Evolutionary conservation across 2,113 vertebrate genomes (phyloP), one percentile per base, ranked within the genome.

Genomic region (Larimichthys crocea): DNA sequence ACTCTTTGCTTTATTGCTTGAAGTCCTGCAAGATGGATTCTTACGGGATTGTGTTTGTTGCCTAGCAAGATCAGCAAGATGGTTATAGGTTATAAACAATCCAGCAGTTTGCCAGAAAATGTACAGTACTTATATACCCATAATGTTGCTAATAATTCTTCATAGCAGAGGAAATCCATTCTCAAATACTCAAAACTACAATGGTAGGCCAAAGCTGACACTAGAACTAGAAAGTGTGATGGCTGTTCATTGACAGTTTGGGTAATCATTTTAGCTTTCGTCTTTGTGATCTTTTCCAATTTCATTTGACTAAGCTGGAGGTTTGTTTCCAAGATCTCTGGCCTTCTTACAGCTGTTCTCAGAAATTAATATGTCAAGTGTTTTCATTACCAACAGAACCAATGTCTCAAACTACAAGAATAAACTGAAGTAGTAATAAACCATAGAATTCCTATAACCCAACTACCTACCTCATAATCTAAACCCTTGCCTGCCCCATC

Each of bases 401-500:
- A 3, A 10, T 40, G 29, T 4, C 6, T 69, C 2, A n/a, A 35
- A n/a, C 17, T 42, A 22, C 9, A 7, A 42, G 17, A 63, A 14
- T 20, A 31, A n/a, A 62, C 10, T 2, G 3, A 40, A 40, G 19
- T 42, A 4, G 31, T 20, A 20, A 62, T 20, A 42, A 40, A 42
- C 10, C 15, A 5, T 19, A 19, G 10, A 10, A 9, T 46, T 46
- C 40, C 40, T 44, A 16, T 64, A 46, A 26, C 22, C 42, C n/a
- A 65, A 16, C 44, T 63, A 63, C 61, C 20, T 22, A 40, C 17
- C 20, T 56, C 20, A 24, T 26, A 57, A 57, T 57, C 16, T 26
- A 19, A 57, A 46, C 35, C 68, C 63, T 44, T 12, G 3, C 53
- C 15, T 26, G 68, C 57, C n/a, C 15, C 68, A 57, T 71, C 68